Percentiles rank a stretch among this genome's conserved stretches.
These are phyloP conservation scores for Oreochromis tanganicae DNA, from an alignment of 2,113 vertebrate genomes.

Conservation along the genomic window DNA sequence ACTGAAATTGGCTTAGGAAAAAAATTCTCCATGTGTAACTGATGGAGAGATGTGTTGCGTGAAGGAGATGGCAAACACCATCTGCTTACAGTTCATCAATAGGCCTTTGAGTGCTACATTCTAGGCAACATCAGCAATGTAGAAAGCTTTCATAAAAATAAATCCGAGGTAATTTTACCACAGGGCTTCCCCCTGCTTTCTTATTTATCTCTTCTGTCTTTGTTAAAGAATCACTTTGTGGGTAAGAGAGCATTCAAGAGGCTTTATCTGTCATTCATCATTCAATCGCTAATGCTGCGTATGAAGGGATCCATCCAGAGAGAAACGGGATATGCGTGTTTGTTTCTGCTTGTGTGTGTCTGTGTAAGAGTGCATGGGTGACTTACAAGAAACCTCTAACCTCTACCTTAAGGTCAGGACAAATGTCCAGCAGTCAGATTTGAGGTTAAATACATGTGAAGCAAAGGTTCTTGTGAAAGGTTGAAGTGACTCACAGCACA, in stretches of 20 bases:
- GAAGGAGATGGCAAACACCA: conserved; percentile 23
- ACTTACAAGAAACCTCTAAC: conserved; percentile 16
- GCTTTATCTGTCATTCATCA: not conserved
- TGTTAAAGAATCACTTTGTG: not conserved
- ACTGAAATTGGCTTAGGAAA: not conserved
- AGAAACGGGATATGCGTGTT: not conserved
- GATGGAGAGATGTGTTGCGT: conserved; percentile 13
- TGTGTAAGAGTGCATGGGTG: not conserved
- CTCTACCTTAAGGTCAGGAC: conserved; percentile 22
- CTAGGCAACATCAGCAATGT: not conserved
- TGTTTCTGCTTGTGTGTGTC: not conserved
- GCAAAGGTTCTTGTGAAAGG: conserved; percentile 32
- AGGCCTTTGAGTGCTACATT: not conserved
- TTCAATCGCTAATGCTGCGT: not conserved
- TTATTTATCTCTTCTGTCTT: not conserved
- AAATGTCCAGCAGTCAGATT: conserved; percentile 27
- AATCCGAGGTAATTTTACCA: not conserved
- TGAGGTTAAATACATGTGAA: conserved; percentile 47
- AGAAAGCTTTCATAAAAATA: not conserved
- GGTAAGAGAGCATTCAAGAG: not conserved
- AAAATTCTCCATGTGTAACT: not conserved
- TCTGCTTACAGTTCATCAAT: conserved; percentile 40
- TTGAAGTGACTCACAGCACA: conserved; percentile 30
- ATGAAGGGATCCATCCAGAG: not conserved
- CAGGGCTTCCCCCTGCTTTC: not conserved